phyloP scores from a whole-genome alignment of 1,140 invertebrate species.

The Anthonomus grandis region DNA sequence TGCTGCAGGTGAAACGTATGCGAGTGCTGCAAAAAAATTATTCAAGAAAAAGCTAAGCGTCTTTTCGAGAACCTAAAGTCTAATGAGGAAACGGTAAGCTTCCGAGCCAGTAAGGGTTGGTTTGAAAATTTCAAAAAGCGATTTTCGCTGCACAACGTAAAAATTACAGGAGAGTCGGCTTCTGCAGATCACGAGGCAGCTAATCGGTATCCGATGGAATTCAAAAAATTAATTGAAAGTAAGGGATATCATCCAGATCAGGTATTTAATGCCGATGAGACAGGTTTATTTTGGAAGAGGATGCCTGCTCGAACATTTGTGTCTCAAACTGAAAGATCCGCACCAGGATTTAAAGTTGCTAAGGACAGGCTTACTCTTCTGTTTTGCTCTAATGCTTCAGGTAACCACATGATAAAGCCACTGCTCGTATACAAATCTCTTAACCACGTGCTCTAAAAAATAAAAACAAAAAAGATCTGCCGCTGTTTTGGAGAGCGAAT shows the following conservation, averaged over 20 bases:
- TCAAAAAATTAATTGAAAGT: conserved; percentile 9
- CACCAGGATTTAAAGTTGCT: conserved; percentile 7
- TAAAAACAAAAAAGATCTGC: background rate
- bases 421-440: background rate
- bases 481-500: background rate
- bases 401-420: background rate
- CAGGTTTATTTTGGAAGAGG: conserved; percentile 15
- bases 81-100: too few relatives aligned
- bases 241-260: conserved; percentile 10
- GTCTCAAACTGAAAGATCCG: conserved; percentile 4
- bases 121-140: conserved; percentile 9
- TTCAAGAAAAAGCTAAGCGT: too few relatives aligned
- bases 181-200: conserved; percentile 6
- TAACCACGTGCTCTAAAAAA: background rate
- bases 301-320: conserved; percentile 10
- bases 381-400: background rate
- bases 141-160: conserved; percentile 14
- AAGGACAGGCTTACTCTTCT: conserved; percentile 1
- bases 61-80: too few relatives aligned
- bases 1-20: too few relatives aligned
- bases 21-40: too few relatives aligned
- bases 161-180: conserved; percentile 13
- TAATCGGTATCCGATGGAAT: conserved; percentile 6
- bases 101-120: conserved; percentile 8
- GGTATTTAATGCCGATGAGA: conserved; percentile 13